Percentiles rank a stretch among this genome's conserved stretches.
phyloP scores from a whole-genome alignment of 2,113 vertebrate genomes.

The Pogonocichla stellata region DNA sequence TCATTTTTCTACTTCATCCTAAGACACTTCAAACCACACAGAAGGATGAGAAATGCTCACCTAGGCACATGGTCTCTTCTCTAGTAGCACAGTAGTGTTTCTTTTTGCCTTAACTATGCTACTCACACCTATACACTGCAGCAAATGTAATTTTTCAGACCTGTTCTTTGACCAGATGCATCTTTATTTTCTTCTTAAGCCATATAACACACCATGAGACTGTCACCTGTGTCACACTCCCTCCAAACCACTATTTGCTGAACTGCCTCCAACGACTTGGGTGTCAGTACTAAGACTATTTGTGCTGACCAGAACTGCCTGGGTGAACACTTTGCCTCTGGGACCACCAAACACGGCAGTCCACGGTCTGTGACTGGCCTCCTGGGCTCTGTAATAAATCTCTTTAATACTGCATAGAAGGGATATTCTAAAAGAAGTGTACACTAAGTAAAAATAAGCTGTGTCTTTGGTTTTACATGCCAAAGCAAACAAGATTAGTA shows the following conservation, averaged over 20 bases:
- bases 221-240: neutral
- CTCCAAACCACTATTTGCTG: neutral
- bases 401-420: neutral
- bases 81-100: neutral
- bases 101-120: neutral
- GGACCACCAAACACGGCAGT: neutral
- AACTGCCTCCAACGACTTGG: neutral
- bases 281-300: neutral
- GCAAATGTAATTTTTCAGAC: neutral
- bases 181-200: neutral
- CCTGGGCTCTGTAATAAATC: neutral
- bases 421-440: neutral
- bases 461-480: neutral
- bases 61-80: neutral
- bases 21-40: neutral
- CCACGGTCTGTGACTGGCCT: neutral
- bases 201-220: accelerated
- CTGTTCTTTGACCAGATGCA: neutral
- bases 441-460: conserved; percentile 28
- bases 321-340: neutral
- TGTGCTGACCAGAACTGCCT: neutral
- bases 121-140: neutral
- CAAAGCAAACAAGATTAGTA: conserved; percentile 46
- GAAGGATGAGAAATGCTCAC: neutral
- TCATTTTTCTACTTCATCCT: neutral